Conservation (phyloP, 2,888 invertebrate genomes). For the Watsonalla cultraria region DNA sequence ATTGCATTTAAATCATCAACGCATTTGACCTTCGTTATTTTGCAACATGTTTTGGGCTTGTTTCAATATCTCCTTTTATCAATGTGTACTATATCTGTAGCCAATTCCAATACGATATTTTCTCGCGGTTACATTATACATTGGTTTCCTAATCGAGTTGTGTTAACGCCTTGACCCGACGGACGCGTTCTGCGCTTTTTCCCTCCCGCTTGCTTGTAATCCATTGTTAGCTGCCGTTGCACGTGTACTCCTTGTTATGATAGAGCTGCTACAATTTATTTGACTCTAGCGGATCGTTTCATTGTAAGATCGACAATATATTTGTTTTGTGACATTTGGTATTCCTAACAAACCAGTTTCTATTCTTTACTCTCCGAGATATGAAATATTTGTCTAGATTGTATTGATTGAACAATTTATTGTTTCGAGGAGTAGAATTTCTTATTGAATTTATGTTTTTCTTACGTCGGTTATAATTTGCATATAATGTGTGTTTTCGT, state of each 20-base stretch:
- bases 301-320: neutral
- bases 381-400: no score
- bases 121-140: conserved; percentile 3
- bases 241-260: conserved; percentile 19
- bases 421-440: no score
- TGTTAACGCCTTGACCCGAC: conserved; percentile 36
- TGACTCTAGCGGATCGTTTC: conserved; percentile 7
- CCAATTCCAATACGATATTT: neutral
- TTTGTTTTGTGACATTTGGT: no score
- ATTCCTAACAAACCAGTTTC: no score
- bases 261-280: conserved; percentile 13
- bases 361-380: no score
- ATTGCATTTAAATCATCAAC: no score
- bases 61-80: neutral
- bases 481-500: no score
- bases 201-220: conserved; percentile 20
- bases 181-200: conserved; percentile 37
- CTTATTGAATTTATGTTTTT: no score
- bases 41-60: no score
- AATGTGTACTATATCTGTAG: neutral
- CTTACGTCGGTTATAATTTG: no score
- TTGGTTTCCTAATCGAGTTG: conserved; percentile 10
- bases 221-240: conserved; percentile 23
- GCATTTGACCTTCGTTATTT: no score
- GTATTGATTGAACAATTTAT: no score